Evolutionary conservation across 2,888 invertebrate species (phyloP), one percentile per base, ranked within the genome.

Genomic region (Netelia fuscicornis): DNA sequence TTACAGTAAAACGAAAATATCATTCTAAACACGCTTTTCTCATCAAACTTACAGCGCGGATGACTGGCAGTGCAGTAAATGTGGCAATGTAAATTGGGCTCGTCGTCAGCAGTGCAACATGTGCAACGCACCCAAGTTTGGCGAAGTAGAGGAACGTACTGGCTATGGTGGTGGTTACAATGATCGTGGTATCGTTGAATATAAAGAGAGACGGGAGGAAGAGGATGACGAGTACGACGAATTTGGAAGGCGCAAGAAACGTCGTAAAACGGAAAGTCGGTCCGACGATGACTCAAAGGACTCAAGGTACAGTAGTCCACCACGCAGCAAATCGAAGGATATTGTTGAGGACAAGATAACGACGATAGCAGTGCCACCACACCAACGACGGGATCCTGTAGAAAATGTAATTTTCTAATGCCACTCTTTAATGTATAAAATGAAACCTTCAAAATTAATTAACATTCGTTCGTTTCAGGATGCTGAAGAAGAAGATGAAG

Each of bases 1-100:
- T 6, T 8, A 37, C 0, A 2, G 6, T 37, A 37, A 37, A 37
- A 37, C 37, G 6, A 37, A 6, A 37, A 37, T 37, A 1, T 6
- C 6, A 1, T 37, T 37, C 6, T 37, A 37, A 37, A 37, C 17
- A n/a, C 17, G 1, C 65, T 75, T 77, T 67, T 71, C 78, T 48
- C 48, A 11, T 48, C 2, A 11, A 48, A 23, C 60, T 78, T 97
- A 96, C 94, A 98, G 98, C 94, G 99, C 99, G 54, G 99, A 99
- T 94, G 99, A 99, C 94, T 99, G 99, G 99, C 98, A 99, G 93
- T 99, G 99, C 94, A 98, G 98, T 94, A 99, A 99, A 94, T 99
- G 99, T 95, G 99, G 99, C n/a, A 99, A 99, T 94, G 99, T 99
- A 11, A 99, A 99, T 94, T 99, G 99, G 99, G 99, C 99, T 30